A percentile compares a stretch with the other conserved stretches of the same genome.
phyloP scores from a whole-genome alignment of 2,888 invertebrate species.

The Bugula neritina region DNA sequence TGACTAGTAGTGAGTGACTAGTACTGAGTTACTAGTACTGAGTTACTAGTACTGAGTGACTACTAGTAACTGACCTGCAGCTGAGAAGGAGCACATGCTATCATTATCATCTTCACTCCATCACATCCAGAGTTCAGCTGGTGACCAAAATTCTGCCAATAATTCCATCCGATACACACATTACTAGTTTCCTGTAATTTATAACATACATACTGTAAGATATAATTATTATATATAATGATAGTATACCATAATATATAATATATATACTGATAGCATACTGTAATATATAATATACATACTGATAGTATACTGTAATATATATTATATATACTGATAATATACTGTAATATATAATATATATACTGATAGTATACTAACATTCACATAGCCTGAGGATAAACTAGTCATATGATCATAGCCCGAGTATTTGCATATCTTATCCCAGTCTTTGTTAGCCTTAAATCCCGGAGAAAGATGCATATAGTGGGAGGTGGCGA shows the following conservation, averaged over 20 bases:
- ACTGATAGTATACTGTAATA: no score
- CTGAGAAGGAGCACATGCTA: not conserved
- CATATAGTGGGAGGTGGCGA: conserved; percentile 7
- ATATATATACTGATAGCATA: not conserved
- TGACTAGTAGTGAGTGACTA: no score
- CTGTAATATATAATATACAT: not conserved
- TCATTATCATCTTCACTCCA: not conserved
- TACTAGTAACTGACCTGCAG: not conserved
- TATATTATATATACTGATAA: not conserved
- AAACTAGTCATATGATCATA: not conserved
- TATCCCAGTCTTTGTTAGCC: not conserved
- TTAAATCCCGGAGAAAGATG: conserved; percentile 2
- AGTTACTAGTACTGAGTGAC: no score
- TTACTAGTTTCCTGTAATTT: not conserved
- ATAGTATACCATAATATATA: no score
- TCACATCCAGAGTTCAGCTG: not conserved
- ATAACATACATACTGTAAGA: not conserved
- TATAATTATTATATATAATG: no score
- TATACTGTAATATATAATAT: not conserved
- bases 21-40: no score
- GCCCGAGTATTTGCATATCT: not conserved
- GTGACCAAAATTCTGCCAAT: not conserved
- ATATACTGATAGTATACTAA: not conserved
- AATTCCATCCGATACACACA: not conserved
- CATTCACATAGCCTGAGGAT: not conserved